Evolutionary conservation across 2,113 vertebrate species (phyloP).

Genomic region (Burhinus bistriatus): DNA sequence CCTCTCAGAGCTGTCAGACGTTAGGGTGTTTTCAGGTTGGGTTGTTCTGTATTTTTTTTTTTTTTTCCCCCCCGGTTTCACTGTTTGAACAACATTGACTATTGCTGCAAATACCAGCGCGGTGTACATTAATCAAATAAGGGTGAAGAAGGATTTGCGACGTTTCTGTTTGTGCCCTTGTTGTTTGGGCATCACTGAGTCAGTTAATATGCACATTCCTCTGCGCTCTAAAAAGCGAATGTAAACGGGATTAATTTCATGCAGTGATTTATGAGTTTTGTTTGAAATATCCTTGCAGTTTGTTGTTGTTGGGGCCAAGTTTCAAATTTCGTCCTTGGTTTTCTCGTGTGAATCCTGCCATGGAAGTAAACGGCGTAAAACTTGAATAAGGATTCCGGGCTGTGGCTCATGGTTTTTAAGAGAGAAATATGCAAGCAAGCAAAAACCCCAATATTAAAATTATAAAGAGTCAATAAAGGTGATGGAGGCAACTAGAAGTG

Average conservation of each 20-base stretch:
- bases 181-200: background rate
- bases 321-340: background rate
- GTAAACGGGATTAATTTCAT: background rate
- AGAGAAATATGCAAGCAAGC: background rate
- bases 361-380: background rate
- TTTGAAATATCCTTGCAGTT: background rate
- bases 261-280: background rate
- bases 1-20: constrained; percentile 69
- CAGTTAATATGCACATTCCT: background rate
- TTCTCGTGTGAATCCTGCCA: background rate
- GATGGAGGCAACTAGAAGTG: background rate
- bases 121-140: background rate
- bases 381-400: background rate
- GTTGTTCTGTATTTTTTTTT: background rate
- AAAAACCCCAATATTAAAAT: background rate
- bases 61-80: background rate
- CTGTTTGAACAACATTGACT: background rate
- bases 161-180: background rate
- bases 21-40: constrained; percentile 29
- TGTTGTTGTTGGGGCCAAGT: background rate
- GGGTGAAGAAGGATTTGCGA: background rate
- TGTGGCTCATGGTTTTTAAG: background rate
- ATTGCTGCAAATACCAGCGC: background rate
- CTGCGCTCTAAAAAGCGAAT: background rate
- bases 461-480: background rate